Base-by-base conservation (phyloP, 2,797 vertebrate species). In the Enteromius paludinosus region DNA sequence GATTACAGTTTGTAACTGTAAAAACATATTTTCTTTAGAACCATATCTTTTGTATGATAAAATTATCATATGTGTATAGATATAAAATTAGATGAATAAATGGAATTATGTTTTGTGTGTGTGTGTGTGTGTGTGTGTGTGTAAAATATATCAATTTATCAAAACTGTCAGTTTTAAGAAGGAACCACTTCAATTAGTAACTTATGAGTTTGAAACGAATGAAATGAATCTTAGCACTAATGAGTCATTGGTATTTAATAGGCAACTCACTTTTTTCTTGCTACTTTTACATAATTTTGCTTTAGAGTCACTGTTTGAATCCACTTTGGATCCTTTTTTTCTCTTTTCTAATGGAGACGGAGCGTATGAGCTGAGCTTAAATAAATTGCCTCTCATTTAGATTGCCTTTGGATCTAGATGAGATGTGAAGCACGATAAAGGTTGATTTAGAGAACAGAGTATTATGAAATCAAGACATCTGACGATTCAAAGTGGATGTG, bases 381-480 rank as follows among this genome's bases (percentile, higher is more conserved):
- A 54, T 54, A 75, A 75, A 75, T 56, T 75, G 33, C 35, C 35
- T 82, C 80, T 75, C 18, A 45, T 81, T 80, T 64, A 72, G 43
- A 73, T 41, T 73, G 59, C 43, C 69, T 72, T 73, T 81, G 68
- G 66, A 72, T 74, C 70, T 74, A 54, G 47, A 43, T 75, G 62
- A 82, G 61, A 75, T 68, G 45, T n/a, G 47, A 75, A 54, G 62
- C 59, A 56, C 1, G 38, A 76, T 76, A 59, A 45, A 41, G 25
- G 35, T 56, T 68, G 62, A 59, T 47, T 69, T 68, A 76, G 14
- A 75, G 33, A 38, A 79, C 77, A 79, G 18, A 38, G 49, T 14
- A 56, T 68, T 54, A 66, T 54, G 47, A 17, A 82, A 76, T 79
- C 23, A 43, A 70, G 43, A 68, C 49, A 45, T 56, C 23, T 33